Base-by-base conservation (phyloP, 2,113 vertebrate species). In the Pelecanus crispus region DNA sequence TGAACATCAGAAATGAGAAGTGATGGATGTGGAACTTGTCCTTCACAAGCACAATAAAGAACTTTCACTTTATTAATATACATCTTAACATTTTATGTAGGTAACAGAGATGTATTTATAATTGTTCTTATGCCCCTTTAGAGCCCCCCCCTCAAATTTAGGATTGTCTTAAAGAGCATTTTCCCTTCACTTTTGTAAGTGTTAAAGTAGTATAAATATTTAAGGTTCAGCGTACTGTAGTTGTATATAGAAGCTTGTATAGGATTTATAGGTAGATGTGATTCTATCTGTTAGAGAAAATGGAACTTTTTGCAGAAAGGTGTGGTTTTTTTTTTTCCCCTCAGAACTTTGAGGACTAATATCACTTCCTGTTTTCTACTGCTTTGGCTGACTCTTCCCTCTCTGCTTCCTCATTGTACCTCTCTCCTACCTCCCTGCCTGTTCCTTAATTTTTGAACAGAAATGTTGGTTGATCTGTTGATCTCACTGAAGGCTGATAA, bases 31-130 rank as follows among this genome's bases (percentile, higher is more conserved):
- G 72, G 73, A 45, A 61, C 2, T 66, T 66, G 16, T 38, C 58
- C 40, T 82, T 93, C 75, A 86, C 50, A 86, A 90, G 16, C 75
- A 86, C 53, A 95, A 85, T 88, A 66, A 91, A 84, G 47, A 63
- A 47, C 26, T 70, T 61, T 8, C 28, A 75, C 32, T 80, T 73
- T 53, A 34, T 52, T 91, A 61, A 45, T 9, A 4, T 55, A 45
- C 19, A 56, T 47, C 10, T 91, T 80, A 49, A 82, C 24, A 68
- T 42, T 55, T 81, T 45, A 44, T 40, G 7, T 91, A 85, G 34
- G 10, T 63, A 59, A 44, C 24, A n/a, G 22, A 8, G 22, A 8
- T 65, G 13, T 56, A 11, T 77, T 77, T 88, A 5, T 55, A 58
- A 56, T 79, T 68, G 25, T 28, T 49, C 2, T 67, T 80, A 50